phyloP scores from a whole-genome alignment of 2,113 vertebrate genomes.

The Sinocyclocheilus anophthalmus region DNA sequence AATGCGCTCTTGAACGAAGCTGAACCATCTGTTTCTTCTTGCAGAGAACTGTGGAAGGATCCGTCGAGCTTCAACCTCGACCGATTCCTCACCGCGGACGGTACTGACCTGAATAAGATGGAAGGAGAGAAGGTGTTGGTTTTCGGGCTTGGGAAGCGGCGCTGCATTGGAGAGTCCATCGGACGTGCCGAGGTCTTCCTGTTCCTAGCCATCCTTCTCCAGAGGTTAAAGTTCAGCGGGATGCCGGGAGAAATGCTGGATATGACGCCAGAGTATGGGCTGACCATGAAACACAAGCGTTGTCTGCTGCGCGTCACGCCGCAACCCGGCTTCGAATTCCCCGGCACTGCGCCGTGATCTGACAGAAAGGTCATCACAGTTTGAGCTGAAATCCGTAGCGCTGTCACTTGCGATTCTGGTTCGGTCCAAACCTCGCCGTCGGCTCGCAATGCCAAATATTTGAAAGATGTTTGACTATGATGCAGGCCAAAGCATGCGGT shows the following conservation, averaged over 20 bases:
- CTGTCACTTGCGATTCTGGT: not conserved
- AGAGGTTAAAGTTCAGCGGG: conserved; percentile 80
- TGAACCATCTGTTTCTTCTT: not conserved
- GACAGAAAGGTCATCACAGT: not conserved
- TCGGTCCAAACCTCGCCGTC: no score
- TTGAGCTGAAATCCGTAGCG: not conserved
- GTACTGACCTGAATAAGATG: conserved; percentile 71
- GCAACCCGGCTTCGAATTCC: conserved; percentile 55
- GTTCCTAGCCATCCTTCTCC: conserved; percentile 86
- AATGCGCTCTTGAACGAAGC: not conserved
- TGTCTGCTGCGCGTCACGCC: conserved; percentile 75
- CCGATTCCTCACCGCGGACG: conserved; percentile 79
- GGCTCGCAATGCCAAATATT: not conserved
- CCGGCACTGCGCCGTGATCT: not conserved
- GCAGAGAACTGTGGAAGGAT: conserved; percentile 87
- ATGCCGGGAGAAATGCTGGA: conserved; percentile 74
- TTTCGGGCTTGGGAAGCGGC: conserved; percentile 88
- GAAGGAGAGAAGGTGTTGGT: conserved; percentile 81
- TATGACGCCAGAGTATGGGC: conserved; percentile 84
- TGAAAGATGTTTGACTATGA: not conserved
- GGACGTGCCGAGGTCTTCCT: conserved; percentile 87
- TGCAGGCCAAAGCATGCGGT: not conserved
- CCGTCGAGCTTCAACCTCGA: conserved; percentile 83
- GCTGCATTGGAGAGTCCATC: conserved; percentile 87
- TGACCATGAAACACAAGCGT: conserved; percentile 87